Evolutionary conservation across 2,797 vertebrate species (phyloP), one percentile per base, ranked within the genome.

Genomic region (Myotis daubentonii): DNA sequence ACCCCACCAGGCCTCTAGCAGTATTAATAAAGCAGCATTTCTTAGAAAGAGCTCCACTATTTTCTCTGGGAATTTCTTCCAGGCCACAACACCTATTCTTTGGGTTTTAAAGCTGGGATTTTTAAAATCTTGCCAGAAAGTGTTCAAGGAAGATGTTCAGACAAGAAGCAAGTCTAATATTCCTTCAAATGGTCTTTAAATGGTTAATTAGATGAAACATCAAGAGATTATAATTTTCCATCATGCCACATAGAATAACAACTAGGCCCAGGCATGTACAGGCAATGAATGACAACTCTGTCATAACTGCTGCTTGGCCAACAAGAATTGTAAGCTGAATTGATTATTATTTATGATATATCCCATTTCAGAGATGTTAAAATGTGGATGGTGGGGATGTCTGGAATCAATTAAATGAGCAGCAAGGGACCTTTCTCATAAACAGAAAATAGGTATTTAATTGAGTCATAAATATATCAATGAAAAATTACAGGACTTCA

Each of bases 81-180:
- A 23, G 36, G 49, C 17, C 44, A 60, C 33, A 89, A 30, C 20
- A 93, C 7, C 30, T 62, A 25, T n/a, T 75, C 30, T 66, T 12
- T 7, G 62, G 41, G 19, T 62, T 89, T 71, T 41, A 84, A 41
- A 44, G 5, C 3, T 30, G 51, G 25, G 3, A 38, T 4, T 66
- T 74, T 81, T 96, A 9, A 55, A 55, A 87, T 72, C 76, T 84
- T 95, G 38, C 28, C 49, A 74, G 78, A 70, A 93, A 66, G 12
- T 44, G 41, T 55, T 88, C 70, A 88, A 72, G 70, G 22, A 62
- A 74, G 68, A 30, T 91, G 66, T 82, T 94, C 16, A 85, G 68
- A 90, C 16, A 84, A 66, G 33, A 93, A 55, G 6, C 7, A 51
- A 74, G 57, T 82, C 19, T 51, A 70, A 74, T 28, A 44, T 57